Conservation (phyloP, 2,797 vertebrate species). For the Macroramphosus scolopax region DNA sequence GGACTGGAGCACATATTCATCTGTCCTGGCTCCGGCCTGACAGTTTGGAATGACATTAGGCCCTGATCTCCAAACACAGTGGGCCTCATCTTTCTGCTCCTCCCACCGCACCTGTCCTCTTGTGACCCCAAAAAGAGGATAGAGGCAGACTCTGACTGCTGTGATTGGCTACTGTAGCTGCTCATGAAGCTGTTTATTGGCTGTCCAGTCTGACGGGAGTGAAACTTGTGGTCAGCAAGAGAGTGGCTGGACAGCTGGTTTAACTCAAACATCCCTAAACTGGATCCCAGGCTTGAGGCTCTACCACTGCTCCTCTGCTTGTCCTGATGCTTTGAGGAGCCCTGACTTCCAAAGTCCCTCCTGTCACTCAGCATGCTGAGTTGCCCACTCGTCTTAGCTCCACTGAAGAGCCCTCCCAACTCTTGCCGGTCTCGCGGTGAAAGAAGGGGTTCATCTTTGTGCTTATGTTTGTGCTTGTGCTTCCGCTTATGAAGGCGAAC, state of each 20-base stretch:
- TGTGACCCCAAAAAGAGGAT: slow-evolving; percentile 85
- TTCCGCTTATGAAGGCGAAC: slow-evolving; percentile 95
- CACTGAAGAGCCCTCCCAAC: slow-evolving; percentile 90
- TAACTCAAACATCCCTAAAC: slow-evolving; percentile 81
- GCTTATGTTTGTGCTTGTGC: slow-evolving; percentile 99
- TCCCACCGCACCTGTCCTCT: slow-evolving; percentile 79
- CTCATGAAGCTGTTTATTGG: slow-evolving; percentile 83
- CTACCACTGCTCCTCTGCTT: slow-evolving; percentile 83
- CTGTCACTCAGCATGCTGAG: slow-evolving; percentile 83
- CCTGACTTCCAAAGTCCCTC: slow-evolving; percentile 79
- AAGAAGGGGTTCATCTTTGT: slow-evolving; percentile 91
- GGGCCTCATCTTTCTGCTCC: slow-evolving; percentile 85
- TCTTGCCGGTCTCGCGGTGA: slow-evolving; percentile 85
- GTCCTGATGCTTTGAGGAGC: slow-evolving; percentile 88
- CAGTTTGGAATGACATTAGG: slow-evolving; percentile 87
- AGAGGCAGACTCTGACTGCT: slow-evolving; percentile 72
- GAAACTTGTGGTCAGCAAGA: slow-evolving; percentile 88
- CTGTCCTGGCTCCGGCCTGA: slow-evolving; percentile 80
- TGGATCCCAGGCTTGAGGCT: slow-evolving; percentile 76
- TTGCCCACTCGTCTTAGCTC: slow-evolving; percentile 85
- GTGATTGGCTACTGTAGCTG: slow-evolving; percentile 86
- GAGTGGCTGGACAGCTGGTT: slow-evolving; percentile 89
- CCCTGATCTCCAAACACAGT: slow-evolving; percentile 92
- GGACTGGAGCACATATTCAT: slow-evolving; percentile 79
- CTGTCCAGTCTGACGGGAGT: slow-evolving; percentile 85